These are phyloP conservation scores for Nycticebus coucang DNA, from an alignment of 2,113 vertebrate genomes.

Conservation along the genomic window DNA sequence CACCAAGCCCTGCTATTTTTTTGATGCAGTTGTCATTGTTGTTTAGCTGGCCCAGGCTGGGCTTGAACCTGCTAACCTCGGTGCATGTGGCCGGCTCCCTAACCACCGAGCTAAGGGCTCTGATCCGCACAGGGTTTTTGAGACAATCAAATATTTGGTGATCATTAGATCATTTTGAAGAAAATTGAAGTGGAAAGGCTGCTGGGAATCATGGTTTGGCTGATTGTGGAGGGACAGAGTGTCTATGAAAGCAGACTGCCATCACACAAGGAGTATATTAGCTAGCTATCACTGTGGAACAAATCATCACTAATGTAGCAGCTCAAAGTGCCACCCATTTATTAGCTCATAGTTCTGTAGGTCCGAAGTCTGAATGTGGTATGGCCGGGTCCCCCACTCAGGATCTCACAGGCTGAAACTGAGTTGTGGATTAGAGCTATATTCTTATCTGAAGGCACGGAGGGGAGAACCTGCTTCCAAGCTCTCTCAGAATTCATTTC, in stretches of 20 bases:
- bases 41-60: no score
- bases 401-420: no score
- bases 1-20: no score
- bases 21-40: no score
- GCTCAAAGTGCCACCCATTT: no score
- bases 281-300: not conserved
- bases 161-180: not conserved
- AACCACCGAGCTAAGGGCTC: no score
- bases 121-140: not conserved
- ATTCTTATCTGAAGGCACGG: not conserved
- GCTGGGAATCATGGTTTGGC: not conserved
- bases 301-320: not conserved
- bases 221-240: not conserved
- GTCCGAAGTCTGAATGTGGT: fast-evolving
- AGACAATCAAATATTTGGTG: not conserved
- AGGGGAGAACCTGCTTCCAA: no score
- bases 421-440: not conserved
- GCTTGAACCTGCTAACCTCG: no score
- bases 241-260: not conserved
- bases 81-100: no score
- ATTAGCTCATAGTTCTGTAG: no score
- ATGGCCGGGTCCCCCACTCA: no score
- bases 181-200: not conserved
- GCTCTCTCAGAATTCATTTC: not conserved
- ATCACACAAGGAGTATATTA: fast-evolving